Evolutionary conservation across 2,888 invertebrate genomes (phyloP).

Genomic region (Apoda limacodes): DNA sequence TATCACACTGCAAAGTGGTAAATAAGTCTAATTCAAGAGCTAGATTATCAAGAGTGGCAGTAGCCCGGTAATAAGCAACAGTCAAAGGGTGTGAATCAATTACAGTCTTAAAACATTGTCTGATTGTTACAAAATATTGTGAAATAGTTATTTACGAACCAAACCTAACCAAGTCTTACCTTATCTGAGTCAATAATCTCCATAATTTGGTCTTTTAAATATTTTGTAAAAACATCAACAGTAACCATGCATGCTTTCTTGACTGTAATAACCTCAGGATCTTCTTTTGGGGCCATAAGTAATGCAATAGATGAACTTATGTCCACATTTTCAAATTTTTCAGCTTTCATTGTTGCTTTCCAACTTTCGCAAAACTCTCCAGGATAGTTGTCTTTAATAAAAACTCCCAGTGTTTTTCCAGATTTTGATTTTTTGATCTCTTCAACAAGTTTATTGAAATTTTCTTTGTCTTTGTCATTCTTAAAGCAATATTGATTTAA

Average conservation of each 20-base stretch:
- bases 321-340: conserved; percentile 88
- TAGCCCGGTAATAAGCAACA: too few relatives aligned
- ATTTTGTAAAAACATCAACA: conserved; percentile 95
- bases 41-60: too few relatives aligned
- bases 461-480: conserved; percentile 93
- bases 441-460: conserved; percentile 81
- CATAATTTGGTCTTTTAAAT: conserved; percentile 97
- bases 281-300: conserved; percentile 95
- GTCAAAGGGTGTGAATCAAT: too few relatives aligned
- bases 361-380: conserved; percentile 95
- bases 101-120: too few relatives aligned
- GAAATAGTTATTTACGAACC: conserved; percentile 4
- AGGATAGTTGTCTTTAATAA: conserved; percentile 92
- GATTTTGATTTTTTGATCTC: conserved; percentile 89
- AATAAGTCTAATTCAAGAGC: too few relatives aligned
- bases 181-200: conserved; percentile 98
- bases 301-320: conserved; percentile 86
- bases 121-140: conserved; percentile 4
- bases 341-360: conserved; percentile 81
- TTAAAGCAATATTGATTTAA: too few relatives aligned
- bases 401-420: conserved; percentile 90
- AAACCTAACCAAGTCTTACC: conserved; percentile 71
- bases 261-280: conserved; percentile 87
- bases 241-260: conserved; percentile 94
- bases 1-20: too few relatives aligned